A percentile compares a stretch with the other conserved stretches of the same genome.
phyloP scores from a whole-genome alignment of 1,140 invertebrate species.

The Cyclina sinensis region DNA sequence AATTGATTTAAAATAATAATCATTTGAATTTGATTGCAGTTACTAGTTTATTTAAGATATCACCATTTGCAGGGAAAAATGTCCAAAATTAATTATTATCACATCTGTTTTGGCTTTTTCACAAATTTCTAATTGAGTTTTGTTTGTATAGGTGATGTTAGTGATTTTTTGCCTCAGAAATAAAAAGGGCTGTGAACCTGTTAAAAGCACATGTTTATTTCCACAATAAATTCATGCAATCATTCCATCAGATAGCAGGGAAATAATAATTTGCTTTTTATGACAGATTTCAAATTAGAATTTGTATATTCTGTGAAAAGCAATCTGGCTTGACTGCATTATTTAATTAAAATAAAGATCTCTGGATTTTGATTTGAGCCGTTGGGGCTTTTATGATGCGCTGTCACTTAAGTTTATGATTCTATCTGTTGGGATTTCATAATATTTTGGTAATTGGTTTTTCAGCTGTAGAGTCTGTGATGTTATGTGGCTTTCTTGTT shows the following conservation, averaged over 20 bases:
- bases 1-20: too few relatives aligned
- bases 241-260: constrained; percentile 35
- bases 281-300: constrained; percentile 63
- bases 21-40: neutral
- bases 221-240: constrained; percentile 40
- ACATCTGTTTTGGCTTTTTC: constrained; percentile 31
- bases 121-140: constrained; percentile 45
- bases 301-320: constrained; percentile 36
- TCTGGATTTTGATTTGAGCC: constrained; percentile 17
- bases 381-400: constrained; percentile 46
- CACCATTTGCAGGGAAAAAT: neutral
- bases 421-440: constrained; percentile 20
- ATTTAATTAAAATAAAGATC: constrained; percentile 65
- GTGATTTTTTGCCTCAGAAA: neutral
- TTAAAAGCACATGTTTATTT: constrained; percentile 62
- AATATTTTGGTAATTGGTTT: constrained; percentile 40
- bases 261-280: constrained; percentile 61
- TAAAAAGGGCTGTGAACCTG: constrained; percentile 40
- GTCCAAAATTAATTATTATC: neutral
- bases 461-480: constrained; percentile 4
- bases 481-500: neutral
- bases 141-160: constrained; percentile 58
- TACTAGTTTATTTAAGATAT: neutral
- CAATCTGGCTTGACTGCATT: constrained; percentile 23
- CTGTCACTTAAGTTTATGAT: constrained; percentile 52